Base-by-base conservation (phyloP, 2,113 vertebrate species). In the Vimba vimba region DNA sequence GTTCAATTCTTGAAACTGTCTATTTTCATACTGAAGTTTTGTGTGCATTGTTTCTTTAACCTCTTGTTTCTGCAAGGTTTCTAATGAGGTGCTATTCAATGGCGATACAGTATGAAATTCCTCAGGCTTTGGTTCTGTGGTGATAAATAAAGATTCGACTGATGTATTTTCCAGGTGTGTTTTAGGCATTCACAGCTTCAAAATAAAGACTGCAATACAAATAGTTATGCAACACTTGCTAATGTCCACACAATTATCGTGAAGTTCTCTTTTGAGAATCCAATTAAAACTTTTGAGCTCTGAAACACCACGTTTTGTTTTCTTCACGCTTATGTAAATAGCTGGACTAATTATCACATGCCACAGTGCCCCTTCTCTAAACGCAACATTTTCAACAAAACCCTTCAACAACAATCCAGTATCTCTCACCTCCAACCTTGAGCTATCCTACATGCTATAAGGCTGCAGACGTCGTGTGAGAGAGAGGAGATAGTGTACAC, bases 311-410 rank as follows among this genome's bases (percentile, higher is more conserved):
- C 3, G 25, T 36, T 82, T 82, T 68, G 45, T 82, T 68, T 82
- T 82, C 62, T 82, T 82, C 62, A 82, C 17, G 45, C 25, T 52
- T 12, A 21, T 82, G 62, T 82, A 82, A 82, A 82, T 79, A 77
- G 59, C 59, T 55, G 36, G 45, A 39, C 36, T 83, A 83, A 86
- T 86, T 86, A 86, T 77, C 73, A 86, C 80, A 82, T 86, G 85
- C 57, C 79, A 86, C 43, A 50, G 55, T 43, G 25, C 45, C 57
- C 6, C 27, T 57, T 77, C 69, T 74, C 13, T 64, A 55, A 77
- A 50, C 3, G 21, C 59, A 83, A 82, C 69, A 78, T 55, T 83
- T 57, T 57, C 27, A 78, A 43, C 64, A 77, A 86, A 83, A 64
- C 6, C 43, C 71, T 86, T 82, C 69, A 86, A 82, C 85, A 82